Conservation (phyloP, 2,888 invertebrate species). For the Trichopoda pennipes region DNA sequence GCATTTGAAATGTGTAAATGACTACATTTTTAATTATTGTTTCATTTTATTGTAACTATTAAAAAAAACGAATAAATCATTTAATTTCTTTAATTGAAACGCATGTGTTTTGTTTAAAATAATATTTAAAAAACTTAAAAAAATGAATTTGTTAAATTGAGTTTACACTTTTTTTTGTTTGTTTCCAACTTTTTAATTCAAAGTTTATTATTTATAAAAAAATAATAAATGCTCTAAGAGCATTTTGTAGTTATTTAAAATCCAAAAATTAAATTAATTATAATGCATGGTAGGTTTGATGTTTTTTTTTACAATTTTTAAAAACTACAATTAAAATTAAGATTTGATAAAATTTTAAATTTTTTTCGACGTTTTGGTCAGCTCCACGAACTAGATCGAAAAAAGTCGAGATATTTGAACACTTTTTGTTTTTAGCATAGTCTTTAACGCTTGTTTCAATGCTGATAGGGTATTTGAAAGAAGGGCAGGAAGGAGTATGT, state of each 20-base stretch:
- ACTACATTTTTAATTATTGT: slow-evolving; percentile 46
- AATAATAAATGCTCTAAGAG: slow-evolving; percentile 23
- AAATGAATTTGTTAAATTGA: slow-evolving; percentile 24
- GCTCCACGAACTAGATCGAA: slow-evolving; percentile 2
- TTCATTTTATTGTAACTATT: slow-evolving; percentile 36
- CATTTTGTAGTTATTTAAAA: slow-evolving; percentile 4
- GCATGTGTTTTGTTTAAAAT: neutral
- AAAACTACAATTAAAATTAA: slow-evolving; percentile 38
- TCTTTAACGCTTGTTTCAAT: neutral
- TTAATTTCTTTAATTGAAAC: slow-evolving; percentile 10
- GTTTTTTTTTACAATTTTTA: slow-evolving; percentile 26
- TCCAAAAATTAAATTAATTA: slow-evolving; percentile 18
- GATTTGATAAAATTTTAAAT: slow-evolving; percentile 4
- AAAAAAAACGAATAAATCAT: neutral
- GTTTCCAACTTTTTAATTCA: slow-evolving; percentile 21
- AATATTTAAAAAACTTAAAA: slow-evolving; percentile 28
- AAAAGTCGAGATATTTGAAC: neutral
- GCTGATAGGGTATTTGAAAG: slow-evolving; percentile 13
- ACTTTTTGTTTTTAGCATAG: no score
- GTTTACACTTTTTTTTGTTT: neutral
- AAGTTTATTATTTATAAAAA: slow-evolving; percentile 9
- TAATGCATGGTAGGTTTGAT: slow-evolving; percentile 29
- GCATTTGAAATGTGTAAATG: slow-evolving; percentile 39
- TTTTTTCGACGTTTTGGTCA: neutral
- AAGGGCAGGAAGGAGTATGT: neutral